phyloP scores from a whole-genome alignment of 2,797 vertebrate genomes.

The Cryptoprocta ferox region DNA sequence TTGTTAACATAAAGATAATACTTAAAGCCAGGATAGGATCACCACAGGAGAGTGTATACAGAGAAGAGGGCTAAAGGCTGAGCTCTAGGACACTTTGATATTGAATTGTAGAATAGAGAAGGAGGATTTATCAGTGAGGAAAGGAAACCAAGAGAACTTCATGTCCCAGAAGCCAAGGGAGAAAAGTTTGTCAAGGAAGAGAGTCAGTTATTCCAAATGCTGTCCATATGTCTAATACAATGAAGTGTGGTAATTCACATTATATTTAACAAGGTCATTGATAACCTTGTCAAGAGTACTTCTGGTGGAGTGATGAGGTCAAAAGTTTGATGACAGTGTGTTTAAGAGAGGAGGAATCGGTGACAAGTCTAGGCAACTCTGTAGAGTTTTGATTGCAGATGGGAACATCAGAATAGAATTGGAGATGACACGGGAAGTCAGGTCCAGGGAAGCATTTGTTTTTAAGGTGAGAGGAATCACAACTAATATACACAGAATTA shows the following conservation, averaged over 20 bases:
- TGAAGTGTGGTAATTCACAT: not conserved
- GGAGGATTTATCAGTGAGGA: not conserved
- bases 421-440: not conserved
- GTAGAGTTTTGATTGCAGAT: not conserved
- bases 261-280: not conserved
- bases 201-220: not conserved
- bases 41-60: not conserved
- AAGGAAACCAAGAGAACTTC: not conserved
- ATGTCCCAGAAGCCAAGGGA: not conserved
- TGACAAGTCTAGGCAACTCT: not conserved
- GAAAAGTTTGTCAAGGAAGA: not conserved
- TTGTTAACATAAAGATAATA: not conserved
- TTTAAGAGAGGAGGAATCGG: not conserved
- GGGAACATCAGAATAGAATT: not conserved
- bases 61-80: not conserved
- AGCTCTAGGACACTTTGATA: not conserved
- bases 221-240: not conserved
- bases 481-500: not conserved
- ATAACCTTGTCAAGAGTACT: not conserved
- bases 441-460: not conserved
- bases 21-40: not conserved
- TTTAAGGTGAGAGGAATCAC: not conserved
- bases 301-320: not conserved
- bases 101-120: not conserved
- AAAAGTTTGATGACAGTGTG: not conserved